A percentile compares a stretch with the other conserved stretches of the same genome.
phyloP scores from a whole-genome alignment of 2,797 vertebrate species.

The Pseudochaenichthys georgianus region DNA sequence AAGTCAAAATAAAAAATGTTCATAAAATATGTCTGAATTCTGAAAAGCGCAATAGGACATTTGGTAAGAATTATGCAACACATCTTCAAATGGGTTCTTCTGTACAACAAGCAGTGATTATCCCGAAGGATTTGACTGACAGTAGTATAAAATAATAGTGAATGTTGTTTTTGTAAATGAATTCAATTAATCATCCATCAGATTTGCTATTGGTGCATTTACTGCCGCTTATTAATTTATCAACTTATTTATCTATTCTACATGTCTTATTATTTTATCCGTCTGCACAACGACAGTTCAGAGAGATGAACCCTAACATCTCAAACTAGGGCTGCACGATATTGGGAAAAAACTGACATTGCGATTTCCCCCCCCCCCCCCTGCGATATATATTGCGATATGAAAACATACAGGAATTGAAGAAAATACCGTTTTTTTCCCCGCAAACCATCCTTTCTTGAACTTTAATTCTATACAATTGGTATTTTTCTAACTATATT shows the following conservation, averaged over 20 bases:
- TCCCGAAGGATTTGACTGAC: not conserved
- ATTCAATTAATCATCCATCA: not conserved
- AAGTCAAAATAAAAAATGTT: not conserved
- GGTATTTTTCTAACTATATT: no score
- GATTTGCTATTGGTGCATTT: not conserved
- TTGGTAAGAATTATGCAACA: no score
- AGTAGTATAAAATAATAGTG: not conserved
- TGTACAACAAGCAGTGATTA: not conserved
- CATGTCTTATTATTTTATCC: constrained; percentile 32
- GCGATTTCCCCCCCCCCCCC: no score
- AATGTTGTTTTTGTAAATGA: not conserved
- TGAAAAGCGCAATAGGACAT: not conserved
- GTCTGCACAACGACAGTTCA: constrained; percentile 9
- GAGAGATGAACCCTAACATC: constrained; percentile 17
- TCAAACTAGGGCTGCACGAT: constrained; percentile 14
- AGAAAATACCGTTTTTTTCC: no score
- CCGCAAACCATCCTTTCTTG: no score
- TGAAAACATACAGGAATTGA: no score
- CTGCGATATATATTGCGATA: no score
- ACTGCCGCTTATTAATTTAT: not conserved
- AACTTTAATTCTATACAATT: no score
- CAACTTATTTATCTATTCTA: not conserved
- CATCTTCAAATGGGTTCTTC: not conserved
- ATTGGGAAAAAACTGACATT: no score
- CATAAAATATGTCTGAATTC: not conserved